phyloP scores from a whole-genome alignment of 2,113 vertebrate species.

The Chunga burmeisteri region DNA sequence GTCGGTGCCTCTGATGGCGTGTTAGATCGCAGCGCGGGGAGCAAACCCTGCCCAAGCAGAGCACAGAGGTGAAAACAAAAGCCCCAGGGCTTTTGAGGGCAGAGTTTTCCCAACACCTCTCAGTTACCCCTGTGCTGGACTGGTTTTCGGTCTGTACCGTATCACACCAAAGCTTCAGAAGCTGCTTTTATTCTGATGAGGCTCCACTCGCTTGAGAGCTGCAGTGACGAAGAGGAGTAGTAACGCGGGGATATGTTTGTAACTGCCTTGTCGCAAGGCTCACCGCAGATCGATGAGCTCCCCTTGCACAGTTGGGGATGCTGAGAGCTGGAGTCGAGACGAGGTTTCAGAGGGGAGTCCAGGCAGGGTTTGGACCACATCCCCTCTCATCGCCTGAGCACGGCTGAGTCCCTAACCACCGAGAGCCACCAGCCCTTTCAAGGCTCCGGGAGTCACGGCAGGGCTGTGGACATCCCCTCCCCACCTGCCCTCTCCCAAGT shows the following conservation, averaged over 20 bases:
- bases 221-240: background rate
- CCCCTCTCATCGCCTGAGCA: background rate
- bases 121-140: background rate
- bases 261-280: background rate
- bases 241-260: fast-evolving
- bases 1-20: background rate
- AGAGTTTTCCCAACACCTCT: background rate
- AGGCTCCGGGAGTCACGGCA: background rate
- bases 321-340: background rate
- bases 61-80: background rate
- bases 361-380: background rate
- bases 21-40: background rate
- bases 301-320: background rate
- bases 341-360: background rate
- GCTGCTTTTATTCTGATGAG: background rate
- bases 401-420: background rate
- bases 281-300: fast-evolving
- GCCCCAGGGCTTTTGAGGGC: background rate
- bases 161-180: background rate
- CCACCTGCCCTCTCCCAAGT: background rate
- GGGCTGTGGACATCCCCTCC: background rate
- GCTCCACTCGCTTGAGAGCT: background rate
- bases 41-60: background rate
- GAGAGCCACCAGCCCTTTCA: background rate
- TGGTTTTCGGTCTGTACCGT: background rate